Percentiles rank a stretch among this genome's conserved stretches.
These are phyloP conservation scores for Lemur catta DNA, from an alignment of 2,797 vertebrate genomes.

Conservation along the genomic window DNA sequence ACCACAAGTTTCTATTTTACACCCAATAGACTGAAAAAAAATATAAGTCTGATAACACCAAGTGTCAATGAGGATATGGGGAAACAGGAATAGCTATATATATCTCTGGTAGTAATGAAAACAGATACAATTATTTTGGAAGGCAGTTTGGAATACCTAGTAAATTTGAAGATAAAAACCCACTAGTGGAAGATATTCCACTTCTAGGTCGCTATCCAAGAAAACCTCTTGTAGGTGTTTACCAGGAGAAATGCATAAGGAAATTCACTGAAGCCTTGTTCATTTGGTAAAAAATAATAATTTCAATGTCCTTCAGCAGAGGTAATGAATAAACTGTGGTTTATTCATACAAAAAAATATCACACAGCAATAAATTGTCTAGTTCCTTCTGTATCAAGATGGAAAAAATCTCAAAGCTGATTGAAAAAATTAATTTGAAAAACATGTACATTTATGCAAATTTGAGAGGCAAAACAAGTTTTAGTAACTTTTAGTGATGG, in stretches of 20 bases:
- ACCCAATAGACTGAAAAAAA: not conserved
- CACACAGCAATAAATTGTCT: not conserved
- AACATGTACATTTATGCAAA: not conserved
- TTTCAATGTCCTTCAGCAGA: not conserved
- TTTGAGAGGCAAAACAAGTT: not conserved
- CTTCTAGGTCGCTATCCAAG: not conserved
- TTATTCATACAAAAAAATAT: not conserved
- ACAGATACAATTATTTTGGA: not conserved
- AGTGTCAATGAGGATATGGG: not conserved
- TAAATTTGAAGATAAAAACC: not conserved
- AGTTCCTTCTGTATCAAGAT: not conserved
- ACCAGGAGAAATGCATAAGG: not conserved
- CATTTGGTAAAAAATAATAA: not conserved
- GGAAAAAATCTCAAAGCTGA: not conserved
- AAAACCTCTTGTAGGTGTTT: not conserved
- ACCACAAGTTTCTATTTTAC: not conserved
- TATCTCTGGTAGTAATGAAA: not conserved
- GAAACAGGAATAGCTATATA: not conserved
- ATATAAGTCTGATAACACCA: not conserved
- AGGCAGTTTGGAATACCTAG: not conserved
- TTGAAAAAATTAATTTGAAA: not conserved
- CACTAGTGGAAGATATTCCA: not conserved
- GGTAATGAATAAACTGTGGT: not conserved
- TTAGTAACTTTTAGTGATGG: not conserved
- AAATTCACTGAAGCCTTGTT: not conserved